These are phyloP conservation scores for Colius striatus DNA, from an alignment of 2,113 vertebrate genomes.

Conservation along the genomic window DNA sequence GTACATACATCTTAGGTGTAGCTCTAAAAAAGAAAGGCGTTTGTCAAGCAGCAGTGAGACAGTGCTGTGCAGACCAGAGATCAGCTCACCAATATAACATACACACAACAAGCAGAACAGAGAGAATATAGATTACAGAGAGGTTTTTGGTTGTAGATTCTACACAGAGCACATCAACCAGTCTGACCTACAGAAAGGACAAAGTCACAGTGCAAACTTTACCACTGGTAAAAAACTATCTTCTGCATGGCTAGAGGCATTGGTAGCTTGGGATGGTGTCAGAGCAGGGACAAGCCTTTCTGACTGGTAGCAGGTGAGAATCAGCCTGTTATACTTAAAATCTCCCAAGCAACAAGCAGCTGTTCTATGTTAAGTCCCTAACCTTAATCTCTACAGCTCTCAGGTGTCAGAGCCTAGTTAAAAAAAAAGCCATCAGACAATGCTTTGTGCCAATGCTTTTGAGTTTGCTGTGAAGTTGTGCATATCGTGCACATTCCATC, in stretches of 20 bases:
- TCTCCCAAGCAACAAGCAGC: neutral
- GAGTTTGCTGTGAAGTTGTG: neutral
- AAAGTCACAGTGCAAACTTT: neutral
- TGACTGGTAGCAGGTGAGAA: neutral
- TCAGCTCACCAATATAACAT: fast-evolving
- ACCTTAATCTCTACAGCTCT: neutral
- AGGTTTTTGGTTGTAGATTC: neutral
- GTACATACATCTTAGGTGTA: neutral
- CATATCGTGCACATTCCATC: neutral
- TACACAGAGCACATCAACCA: neutral
- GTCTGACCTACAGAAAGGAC: neutral
- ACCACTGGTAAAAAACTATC: neutral
- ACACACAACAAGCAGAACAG: neutral
- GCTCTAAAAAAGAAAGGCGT: neutral
- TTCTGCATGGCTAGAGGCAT: fast-evolving
- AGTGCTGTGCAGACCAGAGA: neutral
- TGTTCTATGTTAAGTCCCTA: neutral
- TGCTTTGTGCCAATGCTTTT: neutral
- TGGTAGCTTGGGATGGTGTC: neutral
- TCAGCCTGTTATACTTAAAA: neutral
- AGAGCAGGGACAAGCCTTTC: neutral
- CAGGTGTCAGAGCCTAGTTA: neutral
- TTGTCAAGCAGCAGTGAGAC: neutral
- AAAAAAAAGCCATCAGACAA: neutral
- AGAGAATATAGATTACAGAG: neutral